Base-by-base conservation (phyloP, 1,140 invertebrate species). In the Spodoptera litura region DNA sequence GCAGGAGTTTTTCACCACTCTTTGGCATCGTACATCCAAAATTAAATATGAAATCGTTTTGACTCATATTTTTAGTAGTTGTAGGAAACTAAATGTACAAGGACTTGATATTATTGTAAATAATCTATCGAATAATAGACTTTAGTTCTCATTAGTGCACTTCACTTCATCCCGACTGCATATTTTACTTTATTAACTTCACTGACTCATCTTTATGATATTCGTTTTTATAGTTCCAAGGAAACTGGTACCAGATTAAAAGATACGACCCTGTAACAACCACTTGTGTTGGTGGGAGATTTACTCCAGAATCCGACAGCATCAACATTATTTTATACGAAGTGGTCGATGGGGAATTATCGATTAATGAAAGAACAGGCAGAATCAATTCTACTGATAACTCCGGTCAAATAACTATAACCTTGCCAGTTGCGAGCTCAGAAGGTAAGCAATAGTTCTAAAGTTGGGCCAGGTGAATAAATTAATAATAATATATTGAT, bases 221-320 rank as follows among this genome's bases (percentile, higher is more conserved):
- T 49, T 49, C 3, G 13, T 66, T 38, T 0, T 38, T 15, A 44
- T 5, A 66, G 92, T 93, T 91, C 53, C 81, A 86, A 1, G 91
- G 92, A 10, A 90, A 83, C 2, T 94, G 92, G 92, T 94, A 93
- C 78, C 89, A 92, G 77, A 89, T 86, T 2, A 87, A 91, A 49
- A 81, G 86, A 12, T 94, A 93, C 73, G 86, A 87, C 8, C 83
- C 89, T 83, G 49, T 81, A 31, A 78, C 82, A 6, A 92, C 91
- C 58, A 81, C 81, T 0, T 91, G 91, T 0, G 83, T 87, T 0
- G 73, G 88, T 2, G 91, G 90, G 66, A 85, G 80, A 0, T 51
- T 85, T 35, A 72, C 88, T 72, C 53, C 81, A 2, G 80, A 85
- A 15, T 85, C 83, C 3, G 84, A 80, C 0, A 83, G 83, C 4